A percentile compares a stretch with the other conserved stretches of the same genome.
Evolutionary conservation across 2,797 vertebrate genomes (phyloP).

Genomic region (Salarias fasciatus): DNA sequence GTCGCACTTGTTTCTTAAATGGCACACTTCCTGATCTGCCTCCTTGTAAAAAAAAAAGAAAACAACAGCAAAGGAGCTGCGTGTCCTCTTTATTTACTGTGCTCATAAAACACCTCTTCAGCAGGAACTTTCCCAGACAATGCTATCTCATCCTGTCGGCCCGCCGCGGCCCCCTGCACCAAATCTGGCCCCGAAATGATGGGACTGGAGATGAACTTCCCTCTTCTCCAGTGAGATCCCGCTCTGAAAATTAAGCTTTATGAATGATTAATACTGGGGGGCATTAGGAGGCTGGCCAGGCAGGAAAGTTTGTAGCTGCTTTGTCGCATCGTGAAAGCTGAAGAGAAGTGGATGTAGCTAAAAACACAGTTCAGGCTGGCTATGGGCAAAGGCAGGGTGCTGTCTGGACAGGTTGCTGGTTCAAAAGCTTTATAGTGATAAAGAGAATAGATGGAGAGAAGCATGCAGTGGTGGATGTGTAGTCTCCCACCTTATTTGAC

Average conservation of each 20-base stretch:
- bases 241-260: conserved; percentile 35
- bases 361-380: too few relatives aligned
- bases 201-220: conserved; percentile 18
- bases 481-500: conserved; percentile 18
- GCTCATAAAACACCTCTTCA: conserved; percentile 60
- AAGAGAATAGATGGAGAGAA: background rate
- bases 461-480: background rate
- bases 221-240: conserved; percentile 50
- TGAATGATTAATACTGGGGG: conserved; percentile 56
- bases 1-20: conserved; percentile 52
- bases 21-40: conserved; percentile 42
- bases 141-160: conserved; percentile 37
- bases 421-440: background rate
- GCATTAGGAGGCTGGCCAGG: conserved; percentile 13
- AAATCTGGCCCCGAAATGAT: conserved; percentile 40
- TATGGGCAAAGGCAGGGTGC: too few relatives aligned
- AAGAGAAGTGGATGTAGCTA: background rate
- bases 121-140: conserved; percentile 55
- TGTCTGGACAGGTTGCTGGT: too few relatives aligned
- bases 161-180: conserved; percentile 11
- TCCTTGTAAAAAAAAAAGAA: conserved; percentile 40
- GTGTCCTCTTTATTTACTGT: conserved; percentile 61
- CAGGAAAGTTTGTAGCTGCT: conserved; percentile 1
- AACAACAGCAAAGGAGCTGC: conserved; percentile 23
- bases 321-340: conserved; percentile 38